phyloP scores from a whole-genome alignment of 2,113 vertebrate genomes.

The Xiphophorus maculatus region DNA sequence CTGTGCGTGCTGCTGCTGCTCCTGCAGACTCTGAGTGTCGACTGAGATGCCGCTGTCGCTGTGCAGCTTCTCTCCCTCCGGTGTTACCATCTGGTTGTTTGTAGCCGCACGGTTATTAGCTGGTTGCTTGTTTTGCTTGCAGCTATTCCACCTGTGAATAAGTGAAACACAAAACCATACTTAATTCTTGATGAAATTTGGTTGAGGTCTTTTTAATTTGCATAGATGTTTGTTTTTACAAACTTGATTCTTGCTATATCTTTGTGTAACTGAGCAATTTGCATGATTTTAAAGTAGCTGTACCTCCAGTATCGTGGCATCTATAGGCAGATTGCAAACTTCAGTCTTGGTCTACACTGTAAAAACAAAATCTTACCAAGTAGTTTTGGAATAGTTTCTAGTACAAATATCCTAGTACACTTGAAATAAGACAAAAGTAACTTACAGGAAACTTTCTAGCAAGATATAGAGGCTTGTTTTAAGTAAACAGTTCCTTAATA shows the following conservation, averaged over 20 bases:
- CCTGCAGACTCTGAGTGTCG: constrained; percentile 96
- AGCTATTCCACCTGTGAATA: constrained; percentile 93
- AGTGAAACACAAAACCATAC: neutral
- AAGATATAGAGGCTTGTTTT: no score
- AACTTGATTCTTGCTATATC: neutral
- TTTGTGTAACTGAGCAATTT: neutral
- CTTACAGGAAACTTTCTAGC: no score
- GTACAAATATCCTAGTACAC: no score
- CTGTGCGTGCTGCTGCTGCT: constrained; percentile 87
- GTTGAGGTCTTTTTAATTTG: neutral
- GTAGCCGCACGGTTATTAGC: constrained; percentile 89
- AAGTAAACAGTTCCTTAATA: no score
- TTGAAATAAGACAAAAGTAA: no score
- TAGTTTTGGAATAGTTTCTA: no score
- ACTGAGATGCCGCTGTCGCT: constrained; percentile 98
- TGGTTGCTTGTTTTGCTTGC: constrained; percentile 96
- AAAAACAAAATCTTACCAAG: no score
- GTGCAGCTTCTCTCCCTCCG: constrained; percentile 96
- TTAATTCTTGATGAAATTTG: neutral
- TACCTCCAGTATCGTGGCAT: neutral
- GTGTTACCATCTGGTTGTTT: constrained; percentile 91
- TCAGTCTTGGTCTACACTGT: neutral
- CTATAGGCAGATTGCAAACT: neutral
- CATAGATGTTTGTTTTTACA: neutral
- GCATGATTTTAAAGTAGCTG: neutral